Evolutionary conservation across 2,797 vertebrate species (phyloP), one percentile per base, ranked within the genome.

Genomic region (Myoxocephalus aenaeus): DNA sequence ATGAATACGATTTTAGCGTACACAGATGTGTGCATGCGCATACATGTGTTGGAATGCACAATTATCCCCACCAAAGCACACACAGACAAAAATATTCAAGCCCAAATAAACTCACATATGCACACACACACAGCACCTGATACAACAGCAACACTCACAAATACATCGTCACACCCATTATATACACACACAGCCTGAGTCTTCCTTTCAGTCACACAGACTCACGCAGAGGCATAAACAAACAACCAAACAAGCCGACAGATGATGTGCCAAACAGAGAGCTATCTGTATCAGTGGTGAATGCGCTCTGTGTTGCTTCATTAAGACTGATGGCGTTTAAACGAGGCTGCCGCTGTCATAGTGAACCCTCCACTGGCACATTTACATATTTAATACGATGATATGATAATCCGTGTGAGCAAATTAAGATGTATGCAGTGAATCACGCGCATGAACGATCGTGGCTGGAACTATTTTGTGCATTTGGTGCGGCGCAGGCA

Each of bases 191-290:
- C 56, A 58, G 67, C 71, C 69, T 76, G 73, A 82, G 70, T 65
- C 70, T 70, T 56, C 42, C 64, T 86, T 80, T 88, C 79, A 73
- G 82, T 91, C 83, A 75, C 73, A 65, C 65, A 71, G 73, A 79
- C 77, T 87, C 88, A 84, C 89, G 79, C 73, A 80, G 87, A 87
- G 83, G 70, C 87, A 84, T 90, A 91, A 90, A 92, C 90, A 92
- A 93, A 91, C 85, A 92, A 86, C 81, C 87, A 87, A 92, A 89
- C 87, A 87, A 90, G 79, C 71, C 81, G 84, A 90, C 90, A 90
- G 92, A 93, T 91, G 89, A 92, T 81, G 83, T 90, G 90, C 92
- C 90, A 93, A 89, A 93, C 90, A 92, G 92, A 91, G 90, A 90
- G 84, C 84, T 91, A 81, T 93, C 89, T 91, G 90, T 92, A 87